These are phyloP conservation scores for Trachelus troglodyta DNA, from an alignment of 2,888 invertebrate species.

Conservation along the genomic window DNA sequence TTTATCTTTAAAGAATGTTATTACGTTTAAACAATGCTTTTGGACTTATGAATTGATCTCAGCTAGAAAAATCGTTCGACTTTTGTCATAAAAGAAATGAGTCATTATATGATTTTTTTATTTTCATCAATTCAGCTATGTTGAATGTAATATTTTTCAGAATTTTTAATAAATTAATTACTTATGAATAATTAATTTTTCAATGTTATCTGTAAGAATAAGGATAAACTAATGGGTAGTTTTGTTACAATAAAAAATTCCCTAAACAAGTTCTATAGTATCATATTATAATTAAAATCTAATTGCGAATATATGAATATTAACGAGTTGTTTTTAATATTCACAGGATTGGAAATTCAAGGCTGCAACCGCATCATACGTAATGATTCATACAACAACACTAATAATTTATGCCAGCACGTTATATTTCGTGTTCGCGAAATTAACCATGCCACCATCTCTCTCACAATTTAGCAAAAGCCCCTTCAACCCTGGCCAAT, in stretches of 20 bases:
- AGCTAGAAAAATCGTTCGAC: neutral
- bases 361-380: neutral
- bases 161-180: neutral
- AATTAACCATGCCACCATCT: slow-evolving; percentile 46
- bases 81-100: neutral
- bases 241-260: no score
- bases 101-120: neutral
- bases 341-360: neutral
- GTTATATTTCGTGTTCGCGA: slow-evolving; percentile 31
- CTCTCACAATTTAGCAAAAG: slow-evolving; percentile 15
- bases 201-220: neutral
- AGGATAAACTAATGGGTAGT: no score
- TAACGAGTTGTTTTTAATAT: neutral
- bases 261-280: no score
- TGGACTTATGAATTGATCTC: neutral
- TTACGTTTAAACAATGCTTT: no score
- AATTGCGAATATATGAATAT: neutral
- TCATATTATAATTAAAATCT: no score
- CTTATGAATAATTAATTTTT: neutral
- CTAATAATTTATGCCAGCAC: slow-evolving; percentile 40
- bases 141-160: neutral
- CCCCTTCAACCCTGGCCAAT: slow-evolving; percentile 55
- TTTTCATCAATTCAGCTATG: neutral
- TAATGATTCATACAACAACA: slow-evolving; percentile 35
- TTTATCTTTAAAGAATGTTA: neutral